Evolutionary conservation across 2,113 vertebrate species (phyloP).

Genomic region (Beaufortia kweichowensis): DNA sequence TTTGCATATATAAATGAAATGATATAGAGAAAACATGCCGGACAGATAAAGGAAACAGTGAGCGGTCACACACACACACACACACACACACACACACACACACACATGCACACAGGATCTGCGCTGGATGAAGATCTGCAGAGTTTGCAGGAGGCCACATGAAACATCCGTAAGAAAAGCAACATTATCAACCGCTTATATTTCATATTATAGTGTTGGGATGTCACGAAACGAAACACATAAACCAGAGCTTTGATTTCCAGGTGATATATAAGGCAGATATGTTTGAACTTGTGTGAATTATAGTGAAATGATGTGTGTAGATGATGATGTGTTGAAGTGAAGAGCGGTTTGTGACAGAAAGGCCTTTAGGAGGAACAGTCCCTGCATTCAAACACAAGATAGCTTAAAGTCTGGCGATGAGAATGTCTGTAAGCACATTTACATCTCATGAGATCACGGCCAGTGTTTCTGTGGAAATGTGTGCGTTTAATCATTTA

Average conservation of each 20-base stretch:
- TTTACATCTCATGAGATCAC: constrained; percentile 46
- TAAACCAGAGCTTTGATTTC: constrained; percentile 41
- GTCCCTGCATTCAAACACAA: constrained; percentile 78
- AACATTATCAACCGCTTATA: too few species aligned
- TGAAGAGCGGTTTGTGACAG: constrained; percentile 75
- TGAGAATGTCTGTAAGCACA: constrained; percentile 77
- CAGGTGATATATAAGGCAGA: background rate
- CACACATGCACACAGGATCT: constrained; percentile 61
- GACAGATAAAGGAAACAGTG: constrained; percentile 32
- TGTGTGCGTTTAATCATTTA: constrained; percentile 49
- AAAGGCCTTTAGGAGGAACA: constrained; percentile 75
- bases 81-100: constrained; percentile 67
- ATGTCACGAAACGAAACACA: constrained; percentile 64
- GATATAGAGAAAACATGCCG: background rate
- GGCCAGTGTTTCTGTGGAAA: constrained; percentile 12
- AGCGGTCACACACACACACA: constrained; percentile 62
- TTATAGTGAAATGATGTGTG: too few species aligned
- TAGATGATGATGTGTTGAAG: constrained; percentile 60
- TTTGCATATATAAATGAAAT: constrained; percentile 1
- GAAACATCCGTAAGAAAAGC: too few species aligned
- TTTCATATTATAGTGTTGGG: background rate
- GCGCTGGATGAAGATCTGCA: constrained; percentile 64
- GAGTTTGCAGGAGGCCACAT: too few species aligned
- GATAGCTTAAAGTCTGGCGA: constrained; percentile 80
- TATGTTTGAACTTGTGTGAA: background rate